A percentile compares a stretch with the other conserved stretches of the same genome.
Conservation (phyloP, 2,797 vertebrate genomes). For the Fringilla coelebs region DNA sequence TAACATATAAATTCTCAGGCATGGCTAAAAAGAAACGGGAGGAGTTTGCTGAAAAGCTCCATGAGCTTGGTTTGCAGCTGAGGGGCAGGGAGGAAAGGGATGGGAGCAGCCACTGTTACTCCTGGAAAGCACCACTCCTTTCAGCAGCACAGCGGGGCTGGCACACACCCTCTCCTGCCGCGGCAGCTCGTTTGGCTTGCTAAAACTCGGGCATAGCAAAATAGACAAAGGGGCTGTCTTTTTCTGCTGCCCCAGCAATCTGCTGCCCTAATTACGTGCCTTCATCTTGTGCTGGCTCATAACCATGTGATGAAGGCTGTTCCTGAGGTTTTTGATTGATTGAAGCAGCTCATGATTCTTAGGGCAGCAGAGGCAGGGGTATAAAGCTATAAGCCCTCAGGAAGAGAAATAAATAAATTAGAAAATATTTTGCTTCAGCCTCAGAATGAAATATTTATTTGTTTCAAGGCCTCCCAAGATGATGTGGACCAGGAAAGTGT, state of each 20-base stretch:
- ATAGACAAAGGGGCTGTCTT: not conserved
- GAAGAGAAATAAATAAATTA: not conserved
- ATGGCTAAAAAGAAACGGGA: not conserved
- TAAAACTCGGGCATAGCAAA: not conserved
- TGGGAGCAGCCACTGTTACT: not conserved
- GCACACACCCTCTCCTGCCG: not conserved
- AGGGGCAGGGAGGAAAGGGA: not conserved
- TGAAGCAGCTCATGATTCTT: not conserved
- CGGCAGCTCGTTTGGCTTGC: not conserved
- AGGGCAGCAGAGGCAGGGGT: not conserved
- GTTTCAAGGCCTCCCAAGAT: not conserved
- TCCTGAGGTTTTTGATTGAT: not conserved
- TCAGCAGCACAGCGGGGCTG: not conserved
- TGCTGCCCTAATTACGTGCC: not conserved
- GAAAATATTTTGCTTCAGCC: not conserved
- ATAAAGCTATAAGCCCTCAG: not conserved
- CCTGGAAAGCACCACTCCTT: not conserved
- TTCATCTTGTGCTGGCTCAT: not conserved
- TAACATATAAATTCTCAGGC: not conserved
- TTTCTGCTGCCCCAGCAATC: constrained; percentile 37
- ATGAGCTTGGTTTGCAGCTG: not conserved
- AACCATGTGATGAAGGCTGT: not conserved
- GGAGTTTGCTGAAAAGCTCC: not conserved
- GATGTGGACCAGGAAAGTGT: not conserved
- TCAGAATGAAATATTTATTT: not conserved